A percentile compares a stretch with the other conserved stretches of the same genome.
phyloP scores from a whole-genome alignment of 2,113 vertebrate species.

The Hassar affinis region DNA sequence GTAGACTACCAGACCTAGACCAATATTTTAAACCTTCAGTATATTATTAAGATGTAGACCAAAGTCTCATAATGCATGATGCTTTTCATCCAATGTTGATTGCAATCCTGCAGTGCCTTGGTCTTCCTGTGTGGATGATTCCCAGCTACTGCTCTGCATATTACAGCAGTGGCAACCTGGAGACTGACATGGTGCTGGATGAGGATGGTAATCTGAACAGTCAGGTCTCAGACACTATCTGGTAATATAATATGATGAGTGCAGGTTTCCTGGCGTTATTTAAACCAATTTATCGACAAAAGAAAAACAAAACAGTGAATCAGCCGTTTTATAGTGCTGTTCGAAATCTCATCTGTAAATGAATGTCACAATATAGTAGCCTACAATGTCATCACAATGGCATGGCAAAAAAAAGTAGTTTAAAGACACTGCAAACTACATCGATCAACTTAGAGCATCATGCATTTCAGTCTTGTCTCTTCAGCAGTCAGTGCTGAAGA shows the following conservation, averaged over 20 bases:
- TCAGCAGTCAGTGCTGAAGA: too few relatives aligned
- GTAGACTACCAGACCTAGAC: not conserved
- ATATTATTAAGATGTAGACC: not conserved
- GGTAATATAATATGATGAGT: conserved; percentile 68
- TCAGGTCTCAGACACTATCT: conserved; percentile 83
- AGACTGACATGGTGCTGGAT: conserved; percentile 79
- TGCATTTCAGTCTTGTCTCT: too few relatives aligned
- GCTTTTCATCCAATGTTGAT: not conserved
- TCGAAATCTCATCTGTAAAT: too few relatives aligned
- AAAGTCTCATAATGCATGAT: not conserved
- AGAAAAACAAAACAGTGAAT: too few relatives aligned
- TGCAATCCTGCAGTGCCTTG: conserved; percentile 86
- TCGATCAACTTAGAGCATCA: too few relatives aligned
- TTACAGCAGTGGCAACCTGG: conserved; percentile 85
- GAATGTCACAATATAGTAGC: too few relatives aligned
- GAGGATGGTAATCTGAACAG: conserved; percentile 72
- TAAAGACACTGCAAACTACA: too few relatives aligned
- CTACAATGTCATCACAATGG: too few relatives aligned
- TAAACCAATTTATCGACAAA: too few relatives aligned
- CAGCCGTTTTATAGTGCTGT: too few relatives aligned
- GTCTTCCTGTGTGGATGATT: conserved; percentile 82
- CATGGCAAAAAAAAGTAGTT: too few relatives aligned
- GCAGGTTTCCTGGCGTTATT: not conserved
- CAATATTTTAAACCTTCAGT: not conserved
- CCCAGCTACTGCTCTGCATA: conserved; percentile 90